Conservation (phyloP, 1,140 invertebrate species). For the Pentalonia nigronervosa region DNA sequence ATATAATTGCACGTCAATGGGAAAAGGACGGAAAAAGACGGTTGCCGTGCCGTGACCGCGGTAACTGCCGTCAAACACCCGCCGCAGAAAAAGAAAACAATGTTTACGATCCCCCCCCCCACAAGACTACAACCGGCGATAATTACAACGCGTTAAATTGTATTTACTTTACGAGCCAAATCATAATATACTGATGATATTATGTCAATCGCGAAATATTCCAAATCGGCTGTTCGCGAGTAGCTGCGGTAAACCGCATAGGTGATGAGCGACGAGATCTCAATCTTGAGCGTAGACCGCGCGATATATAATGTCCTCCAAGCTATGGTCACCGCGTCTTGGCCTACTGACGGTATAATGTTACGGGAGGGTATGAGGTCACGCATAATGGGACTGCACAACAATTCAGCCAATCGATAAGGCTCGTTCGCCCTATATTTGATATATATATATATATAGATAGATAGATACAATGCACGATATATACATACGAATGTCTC, state of each 20-base stretch:
- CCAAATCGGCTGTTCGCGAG: neutral
- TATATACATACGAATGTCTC: neutral
- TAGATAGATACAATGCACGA: neutral
- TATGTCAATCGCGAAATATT: neutral
- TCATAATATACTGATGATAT: neutral
- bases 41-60: neutral
- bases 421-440: constrained; percentile 16
- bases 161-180: neutral
- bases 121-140: too few species aligned
- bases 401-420: constrained; percentile 13
- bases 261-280: too few species aligned
- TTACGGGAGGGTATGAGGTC: neutral
- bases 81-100: neutral
- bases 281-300: neutral
- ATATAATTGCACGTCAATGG: neutral
- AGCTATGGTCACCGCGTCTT: neutral
- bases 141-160: too few species aligned
- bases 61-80: neutral
- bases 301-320: neutral
- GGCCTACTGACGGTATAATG: neutral
- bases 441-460: neutral
- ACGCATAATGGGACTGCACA: neutral
- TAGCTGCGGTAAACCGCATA: too few species aligned
- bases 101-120: neutral
- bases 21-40: neutral